A percentile compares a stretch with the other conserved stretches of the same genome.
Conservation (phyloP, 2,797 vertebrate genomes). For the Tapera naevia region DNA sequence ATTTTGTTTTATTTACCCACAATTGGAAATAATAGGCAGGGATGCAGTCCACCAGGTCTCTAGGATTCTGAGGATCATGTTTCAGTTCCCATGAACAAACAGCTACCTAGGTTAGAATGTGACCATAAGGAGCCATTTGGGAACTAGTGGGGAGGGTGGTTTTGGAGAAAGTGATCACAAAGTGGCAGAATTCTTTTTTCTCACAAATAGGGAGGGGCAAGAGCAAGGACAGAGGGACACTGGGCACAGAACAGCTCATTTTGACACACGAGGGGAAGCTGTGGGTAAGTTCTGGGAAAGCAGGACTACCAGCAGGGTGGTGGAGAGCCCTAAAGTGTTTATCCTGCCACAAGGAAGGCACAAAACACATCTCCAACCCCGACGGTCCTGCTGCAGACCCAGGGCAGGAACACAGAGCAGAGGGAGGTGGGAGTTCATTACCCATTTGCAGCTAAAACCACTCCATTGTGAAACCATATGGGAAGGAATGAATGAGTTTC, state of each 20-base stretch:
- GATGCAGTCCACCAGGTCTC: not conserved
- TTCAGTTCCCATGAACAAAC: not conserved
- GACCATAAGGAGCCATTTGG: not conserved
- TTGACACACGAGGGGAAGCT: rapidly evolving
- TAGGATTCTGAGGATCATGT: not conserved
- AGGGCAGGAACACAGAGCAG: not conserved
- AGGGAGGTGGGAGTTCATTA: not conserved
- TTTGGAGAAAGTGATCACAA: not conserved
- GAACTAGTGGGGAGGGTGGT: not conserved
- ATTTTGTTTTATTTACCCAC: not conserved
- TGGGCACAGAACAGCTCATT: not conserved
- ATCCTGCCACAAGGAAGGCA: not conserved
- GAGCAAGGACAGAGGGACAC: not conserved
- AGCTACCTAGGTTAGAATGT: not conserved
- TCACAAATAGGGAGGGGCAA: not conserved
- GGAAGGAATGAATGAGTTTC: not conserved
- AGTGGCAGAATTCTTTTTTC: not conserved
- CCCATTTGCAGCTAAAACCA: not conserved
- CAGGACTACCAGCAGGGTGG: not conserved
- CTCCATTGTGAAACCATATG: not conserved
- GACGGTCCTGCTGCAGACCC: not conserved
- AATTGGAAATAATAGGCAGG: not conserved
- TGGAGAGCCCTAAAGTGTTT: not conserved
- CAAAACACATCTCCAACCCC: not conserved
- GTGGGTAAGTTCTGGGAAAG: not conserved